phyloP scores from a whole-genome alignment of 2,113 vertebrate species.

The Microcebus griseorufus region DNA sequence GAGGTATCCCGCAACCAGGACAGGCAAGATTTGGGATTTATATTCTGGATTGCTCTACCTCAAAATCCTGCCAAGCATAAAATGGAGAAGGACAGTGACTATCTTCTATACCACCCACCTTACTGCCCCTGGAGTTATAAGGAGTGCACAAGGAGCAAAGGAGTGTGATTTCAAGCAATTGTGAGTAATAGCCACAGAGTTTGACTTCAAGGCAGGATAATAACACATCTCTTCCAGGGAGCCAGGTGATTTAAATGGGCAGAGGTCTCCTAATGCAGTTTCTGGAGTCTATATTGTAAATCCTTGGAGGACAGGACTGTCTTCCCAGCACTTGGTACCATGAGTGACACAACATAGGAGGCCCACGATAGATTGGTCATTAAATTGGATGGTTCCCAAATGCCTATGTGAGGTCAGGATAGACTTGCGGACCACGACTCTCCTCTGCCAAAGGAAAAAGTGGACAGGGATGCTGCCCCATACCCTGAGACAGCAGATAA shows the following conservation, averaged over 20 bases:
- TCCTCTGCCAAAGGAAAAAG: background rate
- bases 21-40: background rate
- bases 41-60: background rate
- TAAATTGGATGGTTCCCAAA: background rate
- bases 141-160: background rate
- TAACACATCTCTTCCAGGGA: background rate
- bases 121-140: background rate
- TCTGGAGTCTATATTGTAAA: background rate
- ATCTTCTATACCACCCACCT: background rate
- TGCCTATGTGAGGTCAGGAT: background rate
- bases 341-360: background rate
- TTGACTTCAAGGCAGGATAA: background rate
- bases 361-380: background rate
- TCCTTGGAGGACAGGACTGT: background rate
- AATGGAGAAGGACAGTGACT: background rate
- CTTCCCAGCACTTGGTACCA: background rate
- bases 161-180: background rate
- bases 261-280: background rate
- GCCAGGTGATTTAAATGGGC: background rate
- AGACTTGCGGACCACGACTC: background rate
- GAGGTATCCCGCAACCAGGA: background rate
- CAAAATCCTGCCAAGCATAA: background rate
- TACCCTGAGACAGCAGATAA: background rate
- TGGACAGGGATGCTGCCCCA: accelerated
- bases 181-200: background rate